phyloP scores from a whole-genome alignment of 2,888 invertebrate species.

The Phaonia tiefii region DNA sequence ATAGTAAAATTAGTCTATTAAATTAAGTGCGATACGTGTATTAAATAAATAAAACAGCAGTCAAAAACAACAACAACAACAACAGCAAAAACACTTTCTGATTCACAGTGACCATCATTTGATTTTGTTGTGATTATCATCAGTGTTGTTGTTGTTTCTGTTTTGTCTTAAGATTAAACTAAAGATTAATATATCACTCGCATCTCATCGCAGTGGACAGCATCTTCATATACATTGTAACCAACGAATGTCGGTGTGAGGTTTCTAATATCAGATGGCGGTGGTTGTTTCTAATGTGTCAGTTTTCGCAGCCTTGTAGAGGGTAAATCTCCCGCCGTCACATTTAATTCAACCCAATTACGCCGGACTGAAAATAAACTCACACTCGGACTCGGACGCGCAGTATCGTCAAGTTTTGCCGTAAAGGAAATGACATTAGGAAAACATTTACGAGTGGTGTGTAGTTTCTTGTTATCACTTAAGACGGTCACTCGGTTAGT shows the following conservation, averaged over 20 bases:
- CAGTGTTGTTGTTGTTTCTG: slow-evolving; percentile 2
- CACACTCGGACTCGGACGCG: neutral
- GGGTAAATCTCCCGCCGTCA: slow-evolving; percentile 50
- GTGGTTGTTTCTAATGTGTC: neutral
- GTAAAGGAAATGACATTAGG: slow-evolving; percentile 62
- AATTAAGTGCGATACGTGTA: slow-evolving; percentile 22
- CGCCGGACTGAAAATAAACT: slow-evolving; percentile 14
- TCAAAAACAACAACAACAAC: slow-evolving; percentile 16
- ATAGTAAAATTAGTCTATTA: slow-evolving; percentile 39
- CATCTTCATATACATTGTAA: neutral
- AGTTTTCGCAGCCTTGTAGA: slow-evolving; percentile 42
- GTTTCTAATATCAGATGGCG: neutral
- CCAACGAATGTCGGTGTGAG: neutral
- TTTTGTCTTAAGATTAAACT: slow-evolving; percentile 45
- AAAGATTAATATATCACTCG: slow-evolving; percentile 36
- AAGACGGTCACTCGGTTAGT: neutral
- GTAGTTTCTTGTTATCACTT: slow-evolving; percentile 2
- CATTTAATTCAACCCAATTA: slow-evolving; percentile 56
- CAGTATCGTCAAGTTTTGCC: slow-evolving; percentile 4
- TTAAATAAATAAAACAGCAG: slow-evolving; percentile 14
- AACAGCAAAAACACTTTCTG: neutral
- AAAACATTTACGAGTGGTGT: neutral
- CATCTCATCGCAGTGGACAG: slow-evolving; percentile 1
- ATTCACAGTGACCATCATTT: slow-evolving; percentile 64
- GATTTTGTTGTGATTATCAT: slow-evolving; percentile 1